These are phyloP conservation scores for Dasyprocta punctata DNA, from an alignment of 2,113 vertebrate species.

Conservation along the genomic window DNA sequence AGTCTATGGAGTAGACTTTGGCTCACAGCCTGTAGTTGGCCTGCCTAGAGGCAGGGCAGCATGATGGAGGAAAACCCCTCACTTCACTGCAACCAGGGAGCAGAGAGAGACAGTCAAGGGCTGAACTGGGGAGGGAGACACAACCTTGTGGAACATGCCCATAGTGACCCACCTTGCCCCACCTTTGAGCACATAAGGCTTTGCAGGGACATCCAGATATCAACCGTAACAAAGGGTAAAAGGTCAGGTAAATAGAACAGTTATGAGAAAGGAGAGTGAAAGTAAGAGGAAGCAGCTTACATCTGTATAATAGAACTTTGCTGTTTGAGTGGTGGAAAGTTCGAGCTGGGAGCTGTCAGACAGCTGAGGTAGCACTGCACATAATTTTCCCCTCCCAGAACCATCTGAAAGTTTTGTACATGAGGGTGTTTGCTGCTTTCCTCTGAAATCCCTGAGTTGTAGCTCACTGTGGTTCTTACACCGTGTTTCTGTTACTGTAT, in stretches of 20 bases:
- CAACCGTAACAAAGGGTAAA: not conserved
- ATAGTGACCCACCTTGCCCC: not conserved
- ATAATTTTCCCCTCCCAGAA: not conserved
- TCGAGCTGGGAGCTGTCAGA: not conserved
- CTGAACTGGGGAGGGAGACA: not conserved
- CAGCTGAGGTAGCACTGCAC: not conserved
- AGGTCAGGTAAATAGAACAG: not conserved
- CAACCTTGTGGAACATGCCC: not conserved
- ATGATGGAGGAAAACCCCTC: not conserved
- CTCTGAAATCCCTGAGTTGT: slow-evolving; percentile 1
- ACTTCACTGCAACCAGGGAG: not conserved
- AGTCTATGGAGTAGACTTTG: not conserved
- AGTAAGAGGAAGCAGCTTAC: not conserved
- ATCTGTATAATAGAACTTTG: not conserved
- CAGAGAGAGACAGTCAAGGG: not conserved
- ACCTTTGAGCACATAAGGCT: not conserved
- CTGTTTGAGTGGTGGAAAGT: not conserved
- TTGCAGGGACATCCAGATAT: not conserved
- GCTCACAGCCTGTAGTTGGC: not conserved
- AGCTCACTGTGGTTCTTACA: not conserved
- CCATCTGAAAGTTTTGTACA: not conserved
- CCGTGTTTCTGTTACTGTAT: not conserved
- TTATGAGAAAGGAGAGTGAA: not conserved
- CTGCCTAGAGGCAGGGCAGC: not conserved
- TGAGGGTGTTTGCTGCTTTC: not conserved